Evolutionary conservation across 2,888 invertebrate genomes (phyloP).

Genomic region (Oligia strigilis): DNA sequence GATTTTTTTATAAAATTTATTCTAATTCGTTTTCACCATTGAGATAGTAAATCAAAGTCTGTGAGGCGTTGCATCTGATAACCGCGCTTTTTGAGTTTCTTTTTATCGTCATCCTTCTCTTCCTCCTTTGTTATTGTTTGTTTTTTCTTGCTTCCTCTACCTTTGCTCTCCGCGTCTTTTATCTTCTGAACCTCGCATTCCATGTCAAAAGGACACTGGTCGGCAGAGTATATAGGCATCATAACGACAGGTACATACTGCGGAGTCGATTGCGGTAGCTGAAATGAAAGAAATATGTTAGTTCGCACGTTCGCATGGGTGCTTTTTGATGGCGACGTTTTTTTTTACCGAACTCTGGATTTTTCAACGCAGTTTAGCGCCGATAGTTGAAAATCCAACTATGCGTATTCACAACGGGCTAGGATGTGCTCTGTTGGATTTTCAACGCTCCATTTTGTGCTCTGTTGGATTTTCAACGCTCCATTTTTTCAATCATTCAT

Average conservation of each 20-base stretch:
- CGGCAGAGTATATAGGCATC: slow-evolving; percentile 85
- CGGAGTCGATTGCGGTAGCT: slow-evolving; percentile 73
- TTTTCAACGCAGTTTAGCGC: not conserved
- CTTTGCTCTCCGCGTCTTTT: slow-evolving; percentile 68
- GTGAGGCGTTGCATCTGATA: slow-evolving; percentile 83
- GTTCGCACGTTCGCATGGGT: not conserved
- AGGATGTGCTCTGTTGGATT: not conserved
- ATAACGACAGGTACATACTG: slow-evolving; percentile 85
- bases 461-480: too few relatives aligned
- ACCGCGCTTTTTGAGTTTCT: slow-evolving; percentile 79
- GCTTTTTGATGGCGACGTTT: not conserved
- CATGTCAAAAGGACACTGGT: slow-evolving; percentile 85
- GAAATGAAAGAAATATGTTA: slow-evolving; percentile 22
- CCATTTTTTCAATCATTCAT: not conserved
- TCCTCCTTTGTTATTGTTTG: slow-evolving; percentile 68
- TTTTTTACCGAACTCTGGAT: not conserved
- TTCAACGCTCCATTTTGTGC: not conserved
- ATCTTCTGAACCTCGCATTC: slow-evolving; percentile 81
- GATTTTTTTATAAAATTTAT: slow-evolving; percentile 12
- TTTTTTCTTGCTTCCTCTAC: slow-evolving; percentile 69
- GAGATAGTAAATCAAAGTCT: slow-evolving; percentile 85
- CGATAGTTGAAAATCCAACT: not conserved
- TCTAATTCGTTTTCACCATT: slow-evolving; percentile 75
- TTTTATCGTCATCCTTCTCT: slow-evolving; percentile 74
- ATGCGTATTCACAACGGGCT: not conserved